phyloP scores from a whole-genome alignment of 2,797 vertebrate species.

The Benthosema pterotum region DNA sequence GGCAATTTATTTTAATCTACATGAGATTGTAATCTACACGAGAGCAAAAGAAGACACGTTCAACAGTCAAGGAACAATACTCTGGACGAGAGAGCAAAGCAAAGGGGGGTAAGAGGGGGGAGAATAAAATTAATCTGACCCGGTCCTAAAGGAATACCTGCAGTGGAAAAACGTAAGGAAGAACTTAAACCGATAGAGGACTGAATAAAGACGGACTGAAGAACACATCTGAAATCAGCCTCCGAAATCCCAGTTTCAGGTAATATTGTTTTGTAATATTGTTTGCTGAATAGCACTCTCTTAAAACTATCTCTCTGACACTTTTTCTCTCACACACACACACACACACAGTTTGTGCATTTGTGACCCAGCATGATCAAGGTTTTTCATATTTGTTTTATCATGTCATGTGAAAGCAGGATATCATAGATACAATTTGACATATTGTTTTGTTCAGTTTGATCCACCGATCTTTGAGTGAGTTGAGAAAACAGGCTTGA shows the following conservation, averaged over 20 bases:
- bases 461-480: no score
- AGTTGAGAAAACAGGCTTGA: no score
- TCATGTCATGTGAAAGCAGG: no score
- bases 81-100: background rate
- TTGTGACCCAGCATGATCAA: no score
- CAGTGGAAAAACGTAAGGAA: conserved; percentile 12
- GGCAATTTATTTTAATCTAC: conserved; percentile 6
- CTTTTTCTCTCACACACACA: background rate
- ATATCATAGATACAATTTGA: no score
- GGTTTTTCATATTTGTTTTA: no score
- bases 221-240: background rate
- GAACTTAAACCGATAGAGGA: conserved; percentile 1
- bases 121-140: background rate
- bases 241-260: conserved; percentile 12
- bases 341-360: background rate
- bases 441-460: no score
- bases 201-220: background rate
- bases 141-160: conserved; percentile 1
- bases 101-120: conserved; percentile 1
- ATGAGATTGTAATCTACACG: conserved; percentile 6
- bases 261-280: conserved; percentile 1
- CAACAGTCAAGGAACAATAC: background rate
- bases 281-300: background rate
- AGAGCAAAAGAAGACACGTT: conserved; percentile 4
- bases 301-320: no score